phyloP scores from a whole-genome alignment of 1,140 invertebrate species.

The Brachionus plicatilis region DNA sequence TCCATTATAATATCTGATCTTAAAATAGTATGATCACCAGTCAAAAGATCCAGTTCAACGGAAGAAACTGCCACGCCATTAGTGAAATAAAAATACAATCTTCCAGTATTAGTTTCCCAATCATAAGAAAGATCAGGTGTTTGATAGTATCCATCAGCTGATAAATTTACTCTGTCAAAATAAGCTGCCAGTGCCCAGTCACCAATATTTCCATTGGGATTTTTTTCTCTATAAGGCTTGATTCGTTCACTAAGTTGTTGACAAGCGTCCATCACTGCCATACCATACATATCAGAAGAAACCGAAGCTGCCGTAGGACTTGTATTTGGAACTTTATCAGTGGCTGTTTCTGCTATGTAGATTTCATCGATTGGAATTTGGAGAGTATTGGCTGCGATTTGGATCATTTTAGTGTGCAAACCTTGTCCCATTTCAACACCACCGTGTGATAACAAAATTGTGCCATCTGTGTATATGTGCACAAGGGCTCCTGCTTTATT shows the following conservation, averaged over 20 bases:
- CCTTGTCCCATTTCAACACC: slow-evolving; percentile 95
- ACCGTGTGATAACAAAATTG: slow-evolving; percentile 80
- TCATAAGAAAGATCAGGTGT: background rate
- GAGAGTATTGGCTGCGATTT: slow-evolving; percentile 62
- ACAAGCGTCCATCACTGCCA: slow-evolving; percentile 65
- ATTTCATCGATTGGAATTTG: slow-evolving; percentile 70
- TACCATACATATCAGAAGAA: slow-evolving; percentile 86
- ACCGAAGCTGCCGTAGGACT: slow-evolving; percentile 83
- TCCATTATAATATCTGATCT: slow-evolving; percentile 92
- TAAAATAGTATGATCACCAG: slow-evolving; percentile 62
- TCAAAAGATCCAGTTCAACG: slow-evolving; percentile 60
- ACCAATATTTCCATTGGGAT: slow-evolving; percentile 11
- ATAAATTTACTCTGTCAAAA: background rate
- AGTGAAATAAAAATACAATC: slow-evolving; percentile 30
- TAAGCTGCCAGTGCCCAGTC: slow-evolving; percentile 38
- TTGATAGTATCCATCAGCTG: background rate
- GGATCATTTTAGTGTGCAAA: slow-evolving; percentile 87
- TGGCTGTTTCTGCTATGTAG: slow-evolving; percentile 78
- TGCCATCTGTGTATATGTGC: slow-evolving; percentile 83
- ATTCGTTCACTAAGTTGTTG: slow-evolving; percentile 19
- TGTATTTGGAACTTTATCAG: slow-evolving; percentile 89
- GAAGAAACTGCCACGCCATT: slow-evolving; percentile 52
- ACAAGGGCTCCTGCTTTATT: slow-evolving; percentile 83
- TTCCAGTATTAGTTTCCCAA: background rate
- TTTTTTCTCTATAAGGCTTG: background rate